A percentile compares a stretch with the other conserved stretches of the same genome.
Evolutionary conservation across 2,113 vertebrate genomes (phyloP).

Genomic region (Lontra canadensis): DNA sequence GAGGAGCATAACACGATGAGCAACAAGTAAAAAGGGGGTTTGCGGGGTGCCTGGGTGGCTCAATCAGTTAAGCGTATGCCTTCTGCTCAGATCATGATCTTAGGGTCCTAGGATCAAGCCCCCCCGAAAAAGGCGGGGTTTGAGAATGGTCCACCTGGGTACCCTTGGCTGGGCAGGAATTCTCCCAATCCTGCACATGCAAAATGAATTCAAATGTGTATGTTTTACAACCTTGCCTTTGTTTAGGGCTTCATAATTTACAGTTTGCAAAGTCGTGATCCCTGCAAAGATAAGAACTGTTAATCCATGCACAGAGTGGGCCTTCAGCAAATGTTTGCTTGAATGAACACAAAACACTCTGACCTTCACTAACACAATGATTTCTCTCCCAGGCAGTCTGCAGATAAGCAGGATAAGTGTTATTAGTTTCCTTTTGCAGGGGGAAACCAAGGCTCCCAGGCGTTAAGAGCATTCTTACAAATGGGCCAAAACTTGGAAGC

Average conservation of each 20-base stretch:
- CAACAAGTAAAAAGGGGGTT: neutral
- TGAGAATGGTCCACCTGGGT: neutral
- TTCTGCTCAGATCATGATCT: neutral
- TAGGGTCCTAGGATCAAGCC: neutral
- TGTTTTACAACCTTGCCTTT: neutral
- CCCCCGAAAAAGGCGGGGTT: neutral
- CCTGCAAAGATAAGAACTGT: neutral
- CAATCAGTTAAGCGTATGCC: neutral
- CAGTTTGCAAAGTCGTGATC: neutral
- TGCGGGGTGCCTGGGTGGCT: neutral
- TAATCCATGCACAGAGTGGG: neutral
- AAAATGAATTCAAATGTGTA: conserved; percentile 19
- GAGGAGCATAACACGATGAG: neutral
- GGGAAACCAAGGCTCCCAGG: neutral
- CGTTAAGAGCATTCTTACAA: neutral
- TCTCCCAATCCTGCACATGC: neutral
- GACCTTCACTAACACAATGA: neutral
- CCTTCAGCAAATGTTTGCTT: neutral
- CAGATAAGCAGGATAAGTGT: neutral
- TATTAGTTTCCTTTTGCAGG: neutral
- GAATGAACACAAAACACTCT: conserved; percentile 42
- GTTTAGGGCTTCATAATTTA: conserved; percentile 8
- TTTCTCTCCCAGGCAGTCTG: conserved; percentile 29
- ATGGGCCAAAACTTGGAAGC: neutral
- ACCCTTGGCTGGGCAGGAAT: neutral